Conservation (phyloP, 2,797 vertebrate genomes). For the Acanthopagrus latus region DNA sequence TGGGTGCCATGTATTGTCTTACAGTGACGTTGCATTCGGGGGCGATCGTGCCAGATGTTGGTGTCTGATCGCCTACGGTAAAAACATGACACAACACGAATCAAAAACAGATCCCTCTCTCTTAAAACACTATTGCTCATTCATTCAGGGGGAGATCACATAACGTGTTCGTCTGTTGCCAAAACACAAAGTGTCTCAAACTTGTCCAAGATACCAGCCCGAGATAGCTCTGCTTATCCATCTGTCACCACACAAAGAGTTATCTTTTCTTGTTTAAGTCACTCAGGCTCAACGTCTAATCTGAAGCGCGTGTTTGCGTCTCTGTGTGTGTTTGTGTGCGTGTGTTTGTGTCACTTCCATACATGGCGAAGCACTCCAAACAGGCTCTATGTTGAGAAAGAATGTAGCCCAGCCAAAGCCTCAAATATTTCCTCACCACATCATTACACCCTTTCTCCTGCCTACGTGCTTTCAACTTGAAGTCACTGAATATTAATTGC, state of each 20-base stretch:
- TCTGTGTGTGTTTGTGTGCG: slow-evolving; percentile 29
- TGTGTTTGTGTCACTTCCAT: slow-evolving; percentile 61
- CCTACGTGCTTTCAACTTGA: slow-evolving; percentile 58
- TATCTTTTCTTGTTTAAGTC: slow-evolving; percentile 77
- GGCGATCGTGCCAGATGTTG: slow-evolving; percentile 61
- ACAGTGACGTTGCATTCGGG: slow-evolving; percentile 52
- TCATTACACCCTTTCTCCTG: slow-evolving; percentile 31
- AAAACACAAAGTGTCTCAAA: slow-evolving; percentile 83
- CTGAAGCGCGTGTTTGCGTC: slow-evolving; percentile 41
- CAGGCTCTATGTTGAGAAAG: slow-evolving; percentile 37
- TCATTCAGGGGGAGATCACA: slow-evolving; percentile 78
- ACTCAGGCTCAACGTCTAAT: slow-evolving; percentile 77
- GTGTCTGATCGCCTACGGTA: slow-evolving; percentile 72
- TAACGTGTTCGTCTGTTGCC: slow-evolving; percentile 84
- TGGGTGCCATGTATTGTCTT: slow-evolving; percentile 54
- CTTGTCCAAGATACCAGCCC: slow-evolving; percentile 79
- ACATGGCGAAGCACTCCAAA: slow-evolving; percentile 33
- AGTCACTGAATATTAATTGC: slow-evolving; percentile 69
- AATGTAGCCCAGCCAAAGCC: slow-evolving; percentile 64
- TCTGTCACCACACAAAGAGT: slow-evolving; percentile 78
- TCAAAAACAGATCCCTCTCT: slow-evolving; percentile 75
- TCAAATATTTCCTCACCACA: slow-evolving; percentile 39
- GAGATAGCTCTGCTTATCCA: slow-evolving; percentile 73
- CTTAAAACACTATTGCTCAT: slow-evolving; percentile 78
- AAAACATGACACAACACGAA: slow-evolving; percentile 82